Evolutionary conservation across 2,113 vertebrate genomes (phyloP), one percentile per base, ranked within the genome.

Genomic region (Notiomystis cincta): DNA sequence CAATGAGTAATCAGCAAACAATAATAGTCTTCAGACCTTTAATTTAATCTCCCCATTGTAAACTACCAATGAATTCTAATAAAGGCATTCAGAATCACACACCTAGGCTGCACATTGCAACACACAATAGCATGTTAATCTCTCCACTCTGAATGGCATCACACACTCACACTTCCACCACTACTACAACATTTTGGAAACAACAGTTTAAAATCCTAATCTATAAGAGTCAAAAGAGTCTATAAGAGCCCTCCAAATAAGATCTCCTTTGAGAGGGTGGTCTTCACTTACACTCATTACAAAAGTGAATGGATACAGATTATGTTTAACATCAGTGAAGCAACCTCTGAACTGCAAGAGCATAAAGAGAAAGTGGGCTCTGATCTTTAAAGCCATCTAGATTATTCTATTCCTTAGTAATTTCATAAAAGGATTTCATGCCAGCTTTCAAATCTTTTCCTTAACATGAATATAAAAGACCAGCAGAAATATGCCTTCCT

Each of bases 11-110:
- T 61, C 54, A 70, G 85, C 88, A 92, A 89, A 89, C 20, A 90
- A 2, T 56, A 95, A 58, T 40, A 95, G 82, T 70, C 93, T 92
- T 81, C 82, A 90, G 61, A 50, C 9, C 18, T 61, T 54, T 86
- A 73, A 66, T 79, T 94, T 94, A 76, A 93, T 80, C 45, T 91
- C 40, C 27, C 54, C 35, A 31, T 66, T 45, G 40, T 57, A 73
- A 95, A 87, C 58, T 61, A 80, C 73, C 19, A n/a, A 91, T 87
- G 81, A 95, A 80, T 86, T 83, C 79, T 80, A 76, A 94, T 78
- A 78, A 88, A 81, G 60, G 47, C 64, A 48, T 62, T 80, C 85
- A 81, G n/a, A 93, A 86, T 58, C 56, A 48, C 48, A 95, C 56
- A 89, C 38, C 51, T 83, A 88, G 42, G 48, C 16, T 66, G 71